Conservation (phyloP, 2,797 vertebrate species). For the Brachyalestes nurse region DNA sequence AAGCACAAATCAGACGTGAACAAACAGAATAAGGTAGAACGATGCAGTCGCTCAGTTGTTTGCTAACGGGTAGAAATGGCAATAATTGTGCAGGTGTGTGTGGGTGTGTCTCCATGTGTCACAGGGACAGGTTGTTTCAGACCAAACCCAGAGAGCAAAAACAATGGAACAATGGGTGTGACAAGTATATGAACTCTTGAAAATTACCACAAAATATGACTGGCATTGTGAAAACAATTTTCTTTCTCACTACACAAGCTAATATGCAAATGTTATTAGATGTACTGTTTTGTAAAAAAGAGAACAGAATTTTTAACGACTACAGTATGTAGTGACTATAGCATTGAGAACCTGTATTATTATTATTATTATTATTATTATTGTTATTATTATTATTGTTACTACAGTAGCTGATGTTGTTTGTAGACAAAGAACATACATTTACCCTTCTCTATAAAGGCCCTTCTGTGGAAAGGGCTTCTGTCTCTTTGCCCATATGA, state of each 20-base stretch:
- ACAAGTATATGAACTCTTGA: neutral
- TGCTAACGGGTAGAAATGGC: neutral
- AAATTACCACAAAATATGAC: constrained; percentile 30
- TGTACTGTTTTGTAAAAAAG: neutral
- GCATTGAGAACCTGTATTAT: neutral
- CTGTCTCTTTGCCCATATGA: no score
- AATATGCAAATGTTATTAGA: neutral
- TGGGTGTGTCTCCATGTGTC: constrained; percentile 29
- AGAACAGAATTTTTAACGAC: neutral
- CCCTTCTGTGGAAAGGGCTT: no score
- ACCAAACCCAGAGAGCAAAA: constrained; percentile 41
- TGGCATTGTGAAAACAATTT: no score
- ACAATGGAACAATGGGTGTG: neutral
- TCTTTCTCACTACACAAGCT: neutral
- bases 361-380: no score
- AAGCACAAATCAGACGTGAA: neutral
- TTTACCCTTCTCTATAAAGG: neutral
- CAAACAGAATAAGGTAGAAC: no score
- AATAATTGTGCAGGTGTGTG: constrained; percentile 12
- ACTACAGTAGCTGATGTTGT: neutral
- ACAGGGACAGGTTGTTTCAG: constrained; percentile 45
- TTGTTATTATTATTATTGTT: no score
- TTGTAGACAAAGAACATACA: neutral
- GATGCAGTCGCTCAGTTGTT: neutral
- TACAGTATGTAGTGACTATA: neutral